Evolutionary conservation across 2,888 invertebrate genomes (phyloP).

Genomic region (Amiota communis): DNA sequence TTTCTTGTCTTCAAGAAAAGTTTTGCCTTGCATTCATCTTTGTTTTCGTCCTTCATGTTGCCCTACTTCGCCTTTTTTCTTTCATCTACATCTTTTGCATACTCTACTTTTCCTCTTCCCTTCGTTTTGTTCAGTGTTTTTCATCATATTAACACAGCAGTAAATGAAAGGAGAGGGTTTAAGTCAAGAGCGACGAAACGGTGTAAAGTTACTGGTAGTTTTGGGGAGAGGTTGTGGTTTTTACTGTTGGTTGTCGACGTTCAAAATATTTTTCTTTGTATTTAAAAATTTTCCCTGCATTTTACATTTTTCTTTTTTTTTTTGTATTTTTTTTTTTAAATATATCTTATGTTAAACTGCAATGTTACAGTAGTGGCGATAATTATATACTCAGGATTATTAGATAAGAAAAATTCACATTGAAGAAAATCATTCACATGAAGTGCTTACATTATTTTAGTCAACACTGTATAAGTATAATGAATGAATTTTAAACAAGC

Average conservation of each 20-base stretch:
- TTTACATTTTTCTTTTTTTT: constrained; percentile 7
- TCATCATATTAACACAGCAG: constrained; percentile 27
- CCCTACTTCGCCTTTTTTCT: neutral
- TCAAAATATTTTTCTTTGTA: constrained; percentile 22
- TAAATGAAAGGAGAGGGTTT: neutral
- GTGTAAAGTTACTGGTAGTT: neutral
- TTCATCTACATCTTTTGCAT: neutral
- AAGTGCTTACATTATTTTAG: no score
- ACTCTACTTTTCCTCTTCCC: no score
- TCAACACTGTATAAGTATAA: no score
- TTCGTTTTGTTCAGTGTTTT: neutral
- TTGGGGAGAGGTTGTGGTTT: neutral
- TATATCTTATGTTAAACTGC: neutral
- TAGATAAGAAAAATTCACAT: no score
- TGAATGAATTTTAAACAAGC: no score
- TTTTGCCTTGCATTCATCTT: constrained; percentile 20
- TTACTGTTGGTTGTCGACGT: constrained; percentile 10
- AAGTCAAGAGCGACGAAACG: neutral
- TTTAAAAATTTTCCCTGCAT: constrained; percentile 24
- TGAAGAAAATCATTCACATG: no score
- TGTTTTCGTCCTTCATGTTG: neutral
- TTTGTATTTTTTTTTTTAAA: neutral
- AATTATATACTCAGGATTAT: neutral
- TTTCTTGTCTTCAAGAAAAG: constrained; percentile 24
- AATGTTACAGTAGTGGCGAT: constrained; percentile 4